phyloP scores from a whole-genome alignment of 2,113 vertebrate genomes.

The Ibidorhyncha struthersii region DNA sequence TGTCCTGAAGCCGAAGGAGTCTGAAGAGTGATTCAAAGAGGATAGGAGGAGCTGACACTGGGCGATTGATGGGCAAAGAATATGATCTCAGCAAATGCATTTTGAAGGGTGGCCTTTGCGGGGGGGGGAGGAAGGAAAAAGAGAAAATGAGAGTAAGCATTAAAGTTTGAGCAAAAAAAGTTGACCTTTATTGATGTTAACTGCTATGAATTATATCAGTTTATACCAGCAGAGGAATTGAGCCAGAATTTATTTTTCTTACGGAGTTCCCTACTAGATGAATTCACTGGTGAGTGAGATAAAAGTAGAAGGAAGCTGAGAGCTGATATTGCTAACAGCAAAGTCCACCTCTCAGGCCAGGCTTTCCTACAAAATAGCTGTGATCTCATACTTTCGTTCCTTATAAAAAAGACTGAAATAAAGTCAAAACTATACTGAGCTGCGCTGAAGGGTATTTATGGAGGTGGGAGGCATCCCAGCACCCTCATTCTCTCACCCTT shows the following conservation, averaged over 20 bases:
- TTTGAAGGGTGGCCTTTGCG: not conserved
- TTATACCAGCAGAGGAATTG: not conserved
- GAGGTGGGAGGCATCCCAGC: not conserved
- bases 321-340: not conserved
- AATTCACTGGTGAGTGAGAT: conserved; percentile 8
- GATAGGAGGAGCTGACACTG: not conserved
- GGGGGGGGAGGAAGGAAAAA: not conserved
- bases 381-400: conserved; percentile 1
- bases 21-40: conserved; percentile 12
- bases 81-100: conserved; percentile 4
- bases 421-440: not conserved
- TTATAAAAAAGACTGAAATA: not conserved
- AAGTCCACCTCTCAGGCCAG: not conserved
- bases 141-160: not conserved
- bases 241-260: conserved; percentile 45
- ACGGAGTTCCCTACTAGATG: not conserved
- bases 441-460: not conserved
- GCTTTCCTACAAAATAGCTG: not conserved
- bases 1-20: not conserved
- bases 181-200: not conserved
- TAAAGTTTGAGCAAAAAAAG: not conserved
- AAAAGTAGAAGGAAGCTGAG: conserved; percentile 9
- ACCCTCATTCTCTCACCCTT: not conserved
- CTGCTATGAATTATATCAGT: conserved; percentile 12
- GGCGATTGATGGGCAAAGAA: not conserved